These are phyloP conservation scores for Ariopsis seemanni DNA, from an alignment of 2,113 vertebrate species.

Conservation along the genomic window DNA sequence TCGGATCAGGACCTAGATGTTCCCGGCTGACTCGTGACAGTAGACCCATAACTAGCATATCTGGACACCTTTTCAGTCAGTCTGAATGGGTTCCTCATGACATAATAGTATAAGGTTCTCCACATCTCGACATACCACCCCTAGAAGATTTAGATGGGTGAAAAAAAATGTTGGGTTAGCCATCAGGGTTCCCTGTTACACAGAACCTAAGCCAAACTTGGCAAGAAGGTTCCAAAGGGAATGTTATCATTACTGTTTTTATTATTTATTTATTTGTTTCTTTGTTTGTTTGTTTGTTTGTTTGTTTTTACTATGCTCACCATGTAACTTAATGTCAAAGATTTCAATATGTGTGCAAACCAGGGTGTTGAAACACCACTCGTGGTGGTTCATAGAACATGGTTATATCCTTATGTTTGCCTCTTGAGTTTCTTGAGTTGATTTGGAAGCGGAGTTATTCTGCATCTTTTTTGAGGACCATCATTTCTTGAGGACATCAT, in stretches of 20 bases:
- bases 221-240: neutral
- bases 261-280: neutral
- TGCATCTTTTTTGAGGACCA: too few relatives aligned
- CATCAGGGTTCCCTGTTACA: neutral
- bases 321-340: neutral
- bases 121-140: neutral
- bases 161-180: neutral
- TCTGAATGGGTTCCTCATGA: neutral
- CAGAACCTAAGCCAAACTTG: neutral
- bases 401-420: neutral
- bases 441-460: neutral
- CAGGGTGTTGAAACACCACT: neutral
- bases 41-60: neutral
- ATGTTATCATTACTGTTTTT: neutral
- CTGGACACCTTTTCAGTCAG: neutral
- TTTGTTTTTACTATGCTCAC: neutral
- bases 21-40: too few relatives aligned
- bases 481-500: neutral
- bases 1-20: too few relatives aligned
- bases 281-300: too few relatives aligned
- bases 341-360: neutral
- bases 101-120: neutral
- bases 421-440: neutral
- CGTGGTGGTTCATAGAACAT: neutral
- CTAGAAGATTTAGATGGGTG: neutral